Conservation (phyloP, 1,140 invertebrate species). For the Spodoptera litura region DNA sequence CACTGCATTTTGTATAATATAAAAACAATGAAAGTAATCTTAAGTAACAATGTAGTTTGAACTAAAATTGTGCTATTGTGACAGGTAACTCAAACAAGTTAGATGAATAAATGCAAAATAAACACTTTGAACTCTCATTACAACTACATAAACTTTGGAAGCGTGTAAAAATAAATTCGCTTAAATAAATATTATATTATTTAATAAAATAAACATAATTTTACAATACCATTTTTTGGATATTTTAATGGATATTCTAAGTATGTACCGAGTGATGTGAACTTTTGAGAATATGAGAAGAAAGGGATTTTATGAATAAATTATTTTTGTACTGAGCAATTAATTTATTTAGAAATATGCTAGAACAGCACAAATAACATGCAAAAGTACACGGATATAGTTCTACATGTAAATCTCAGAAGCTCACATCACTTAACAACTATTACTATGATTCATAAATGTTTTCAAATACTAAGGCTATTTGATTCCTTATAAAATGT, state of each 20-base stretch:
- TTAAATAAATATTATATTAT: constrained; percentile 7
- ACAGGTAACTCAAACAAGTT: constrained; percentile 5
- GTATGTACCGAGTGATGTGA: neutral
- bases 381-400: too few relatives aligned
- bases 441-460: too few relatives aligned
- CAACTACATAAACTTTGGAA: constrained; percentile 25
- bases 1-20: constrained; percentile 44
- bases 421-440: too few relatives aligned
- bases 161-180: constrained; percentile 21
- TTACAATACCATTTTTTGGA: constrained; percentile 3
- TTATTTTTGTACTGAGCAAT: too few relatives aligned
- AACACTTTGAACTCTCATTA: constrained; percentile 25
- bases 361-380: too few relatives aligned
- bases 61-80: constrained; percentile 41
- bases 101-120: constrained; percentile 33
- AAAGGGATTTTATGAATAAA: too few relatives aligned
- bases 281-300: neutral
- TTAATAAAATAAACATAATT: constrained; percentile 4
- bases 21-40: constrained; percentile 46
- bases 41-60: constrained; percentile 20
- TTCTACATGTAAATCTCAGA: too few relatives aligned
- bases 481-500: constrained; percentile 23
- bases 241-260: neutral
- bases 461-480: neutral
- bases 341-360: too few relatives aligned